A percentile compares a stretch with the other conserved stretches of the same genome.
phyloP scores from a whole-genome alignment of 2,113 vertebrate species.

The Formicarius rufipectus region DNA sequence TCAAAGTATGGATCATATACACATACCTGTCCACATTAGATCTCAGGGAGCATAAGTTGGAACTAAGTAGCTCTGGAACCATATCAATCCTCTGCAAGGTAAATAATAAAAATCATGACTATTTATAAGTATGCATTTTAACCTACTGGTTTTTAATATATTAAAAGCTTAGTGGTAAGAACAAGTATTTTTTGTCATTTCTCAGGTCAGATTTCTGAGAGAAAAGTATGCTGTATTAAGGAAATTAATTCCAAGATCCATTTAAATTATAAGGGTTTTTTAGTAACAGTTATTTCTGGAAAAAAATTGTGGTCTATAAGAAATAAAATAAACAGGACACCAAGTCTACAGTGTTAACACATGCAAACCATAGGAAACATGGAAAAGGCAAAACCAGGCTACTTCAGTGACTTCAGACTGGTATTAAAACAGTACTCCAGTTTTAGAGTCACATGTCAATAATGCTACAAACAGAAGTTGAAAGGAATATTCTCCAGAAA shows the following conservation, averaged over 20 bases:
- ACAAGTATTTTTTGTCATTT: not conserved
- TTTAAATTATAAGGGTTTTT: not conserved
- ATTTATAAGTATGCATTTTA: not conserved
- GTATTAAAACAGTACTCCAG: not conserved
- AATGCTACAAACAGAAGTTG: not conserved
- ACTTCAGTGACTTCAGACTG: not conserved
- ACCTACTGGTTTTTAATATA: not conserved
- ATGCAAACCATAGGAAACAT: not conserved
- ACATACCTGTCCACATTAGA: conserved; percentile 91
- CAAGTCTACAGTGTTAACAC: not conserved
- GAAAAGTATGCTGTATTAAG: not conserved
- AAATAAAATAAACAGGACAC: not conserved
- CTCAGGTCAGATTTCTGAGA: not conserved
- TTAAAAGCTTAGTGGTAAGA: not conserved
- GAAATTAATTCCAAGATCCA: not conserved
- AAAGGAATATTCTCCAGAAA: not conserved
- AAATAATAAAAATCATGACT: not conserved
- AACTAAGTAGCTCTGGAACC: conserved; percentile 97
- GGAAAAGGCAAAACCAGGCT: not conserved
- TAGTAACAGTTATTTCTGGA: not conserved
- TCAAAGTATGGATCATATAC: not conserved
- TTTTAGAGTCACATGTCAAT: not conserved
- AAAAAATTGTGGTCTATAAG: not conserved
- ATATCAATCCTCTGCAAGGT: conserved; percentile 94
- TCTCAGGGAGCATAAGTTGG: conserved; percentile 93